Evolutionary conservation across 2,888 invertebrate species (phyloP).

Genomic region (Opisthograptis luteolata): DNA sequence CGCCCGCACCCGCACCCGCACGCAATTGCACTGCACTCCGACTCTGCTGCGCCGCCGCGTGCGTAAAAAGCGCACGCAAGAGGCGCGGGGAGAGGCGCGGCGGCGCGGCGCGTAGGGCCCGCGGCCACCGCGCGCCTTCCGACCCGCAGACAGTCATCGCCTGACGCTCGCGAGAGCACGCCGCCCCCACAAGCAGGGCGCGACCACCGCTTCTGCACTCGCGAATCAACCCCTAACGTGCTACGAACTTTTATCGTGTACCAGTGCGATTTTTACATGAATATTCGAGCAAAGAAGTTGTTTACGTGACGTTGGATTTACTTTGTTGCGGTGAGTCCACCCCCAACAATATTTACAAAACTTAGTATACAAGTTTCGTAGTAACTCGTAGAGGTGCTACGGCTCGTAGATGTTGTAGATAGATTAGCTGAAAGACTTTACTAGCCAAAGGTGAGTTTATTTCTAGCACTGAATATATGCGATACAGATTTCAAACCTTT

Average conservation of each 20-base stretch:
- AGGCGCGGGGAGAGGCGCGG: conserved; percentile 66
- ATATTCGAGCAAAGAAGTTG: conserved; percentile 44
- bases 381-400: conserved; percentile 52
- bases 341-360: conserved; percentile 24
- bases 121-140: conserved; percentile 54
- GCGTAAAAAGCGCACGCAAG: conserved; percentile 84
- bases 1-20: conserved; percentile 57
- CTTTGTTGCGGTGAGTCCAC: conserved; percentile 34
- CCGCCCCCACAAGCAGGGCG: conserved; percentile 78
- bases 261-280: conserved; percentile 63
- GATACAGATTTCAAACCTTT: conserved; percentile 38
- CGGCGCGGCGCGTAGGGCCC: conserved; percentile 52
- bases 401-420: conserved; percentile 44
- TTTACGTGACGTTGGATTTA: conserved; percentile 38
- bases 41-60: conserved; percentile 71
- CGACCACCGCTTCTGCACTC: conserved; percentile 49
- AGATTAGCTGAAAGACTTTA: conserved; percentile 15
- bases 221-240: conserved; percentile 71
- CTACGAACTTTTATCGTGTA: conserved; percentile 70
- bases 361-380: conserved; percentile 24
- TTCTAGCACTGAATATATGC: conserved; percentile 15
- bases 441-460: conserved; percentile 26
- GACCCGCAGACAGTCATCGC: conserved; percentile 67
- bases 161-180: conserved; percentile 77
- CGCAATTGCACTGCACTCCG: conserved; percentile 83